Base-by-base conservation (phyloP, 2,888 invertebrate genomes). In the Colostygia pectinataria region DNA sequence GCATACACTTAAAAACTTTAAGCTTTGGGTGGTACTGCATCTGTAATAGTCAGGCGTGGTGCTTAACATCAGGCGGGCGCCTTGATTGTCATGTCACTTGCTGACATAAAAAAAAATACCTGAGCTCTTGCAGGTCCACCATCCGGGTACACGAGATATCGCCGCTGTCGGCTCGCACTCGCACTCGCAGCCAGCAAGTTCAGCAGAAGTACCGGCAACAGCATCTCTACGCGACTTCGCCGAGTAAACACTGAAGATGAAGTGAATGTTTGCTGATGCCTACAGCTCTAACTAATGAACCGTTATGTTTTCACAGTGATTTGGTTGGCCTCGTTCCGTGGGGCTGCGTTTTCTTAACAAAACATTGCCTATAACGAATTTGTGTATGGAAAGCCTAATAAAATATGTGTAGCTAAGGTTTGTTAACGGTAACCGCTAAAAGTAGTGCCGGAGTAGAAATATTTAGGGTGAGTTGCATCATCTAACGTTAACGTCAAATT, bases 41-140 rank as follows among this genome's bases (percentile, higher is more conserved):
- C n/a, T n/a, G n/a, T n/a, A n/a, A n/a, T n/a, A n/a, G n/a, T n/a
- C n/a, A n/a, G n/a, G n/a, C n/a, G n/a, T n/a, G n/a, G n/a, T n/a
- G n/a, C n/a, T n/a, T n/a, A n/a, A n/a, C n/a, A n/a, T n/a, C n/a
- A n/a, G n/a, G n/a, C n/a, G n/a, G n/a, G n/a, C n/a, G n/a, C n/a
- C n/a, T n/a, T n/a, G n/a, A n/a, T n/a, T n/a, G n/a, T n/a, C n/a
- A n/a, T n/a, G n/a, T n/a, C n/a, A n/a, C n/a, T n/a, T n/a, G n/a
- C n/a, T n/a, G n/a, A n/a, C n/a, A n/a, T n/a, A n/a, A n/a, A n/a
- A 27, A 5, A 27, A 31, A 9, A 32, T 46, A 93, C 93, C 90
- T 93, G 92, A 32, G 92, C 84, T 80, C 92, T 84, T 39, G 92
- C 92, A 1, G 91, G 91, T 3, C 91, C 88, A 31, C 92, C 92